Evolutionary conservation across 2,113 vertebrate species (phyloP), one percentile per base, ranked within the genome.

Genomic region (Lagopus leucura): DNA sequence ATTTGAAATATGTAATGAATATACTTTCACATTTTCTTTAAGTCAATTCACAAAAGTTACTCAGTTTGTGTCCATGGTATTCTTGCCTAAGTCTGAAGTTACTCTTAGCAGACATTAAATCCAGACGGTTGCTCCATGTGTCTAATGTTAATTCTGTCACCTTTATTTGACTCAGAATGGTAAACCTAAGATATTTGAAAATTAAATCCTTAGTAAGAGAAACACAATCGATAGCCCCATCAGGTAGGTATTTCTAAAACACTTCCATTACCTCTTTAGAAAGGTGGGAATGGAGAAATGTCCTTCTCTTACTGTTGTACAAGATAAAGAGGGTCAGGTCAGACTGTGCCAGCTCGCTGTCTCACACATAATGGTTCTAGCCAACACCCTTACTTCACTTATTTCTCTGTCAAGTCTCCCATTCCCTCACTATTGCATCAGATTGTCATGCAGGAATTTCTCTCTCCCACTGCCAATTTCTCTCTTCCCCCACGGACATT

Each of bases 381-480:
- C 87, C 82, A 91, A 92, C 75, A 82, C 38, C 75, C 67, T 79
- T 25, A 45, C 45, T 96, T 73, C 11, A 87, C 38, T 17, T 77
- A 86, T 64, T 81, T 86, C 55, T 38, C 61, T 89, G 82, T 77
- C 60, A 58, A 76, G 67, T 30, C 54, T 95, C 61, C 61, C 83
- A 82, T 85, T 71, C 66, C 67, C 87, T 70, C 67, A 34, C 32
- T 82, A 11, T 66, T 93, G 89, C 94, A 87, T 92, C 92, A 85
- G 48, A 55, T 21, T 48, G 16, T 89, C 55, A 93, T 87, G 75
- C 87, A 91, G 78, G 87, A 93, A 91, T 93, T 89, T 45, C 92
- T 54, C 34, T 54, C 18, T 8, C 47, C 8, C 43, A 74, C 71
- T 86, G 91, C 50, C 70, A 78, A 6, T 90, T 89, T 86, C 65